Conservation (phyloP, 2,797 vertebrate species). For the Anniella stebbinsi region DNA sequence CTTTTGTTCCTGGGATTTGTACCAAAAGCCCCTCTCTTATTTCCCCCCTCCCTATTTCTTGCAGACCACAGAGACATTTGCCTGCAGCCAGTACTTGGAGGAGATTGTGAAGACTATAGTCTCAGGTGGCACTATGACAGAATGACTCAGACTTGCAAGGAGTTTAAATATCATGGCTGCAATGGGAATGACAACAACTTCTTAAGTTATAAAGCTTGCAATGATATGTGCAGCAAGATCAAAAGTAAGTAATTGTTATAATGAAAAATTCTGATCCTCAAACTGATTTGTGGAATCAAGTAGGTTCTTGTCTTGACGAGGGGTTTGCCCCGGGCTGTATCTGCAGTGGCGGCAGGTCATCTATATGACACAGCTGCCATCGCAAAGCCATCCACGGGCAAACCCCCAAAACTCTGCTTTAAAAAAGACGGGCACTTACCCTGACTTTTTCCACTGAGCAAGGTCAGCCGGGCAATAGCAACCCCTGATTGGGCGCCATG, state of each 20-base stretch:
- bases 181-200: constrained; percentile 92
- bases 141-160: constrained; percentile 85
- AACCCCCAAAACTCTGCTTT: no score
- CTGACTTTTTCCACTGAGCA: no score
- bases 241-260: constrained; percentile 83
- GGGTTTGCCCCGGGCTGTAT: no score
- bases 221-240: constrained; percentile 87
- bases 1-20: background rate
- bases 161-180: constrained; percentile 90
- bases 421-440: no score
- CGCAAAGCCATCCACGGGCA: no score
- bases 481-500: no score
- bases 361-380: no score
- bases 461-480: no score
- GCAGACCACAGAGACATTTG: constrained; percentile 79
- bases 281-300: background rate
- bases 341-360: no score
- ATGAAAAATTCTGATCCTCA: rapidly evolving
- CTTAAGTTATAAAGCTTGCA: constrained; percentile 81
- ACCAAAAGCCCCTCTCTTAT: constrained; percentile 1
- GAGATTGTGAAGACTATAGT: constrained; percentile 81
- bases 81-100: constrained; percentile 83
- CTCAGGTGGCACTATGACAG: constrained; percentile 89
- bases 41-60: background rate
- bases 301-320: background rate